A percentile compares a stretch with the other conserved stretches of the same genome.
Conservation (phyloP, 2,888 invertebrate genomes). For the Trachelus stipa region DNA sequence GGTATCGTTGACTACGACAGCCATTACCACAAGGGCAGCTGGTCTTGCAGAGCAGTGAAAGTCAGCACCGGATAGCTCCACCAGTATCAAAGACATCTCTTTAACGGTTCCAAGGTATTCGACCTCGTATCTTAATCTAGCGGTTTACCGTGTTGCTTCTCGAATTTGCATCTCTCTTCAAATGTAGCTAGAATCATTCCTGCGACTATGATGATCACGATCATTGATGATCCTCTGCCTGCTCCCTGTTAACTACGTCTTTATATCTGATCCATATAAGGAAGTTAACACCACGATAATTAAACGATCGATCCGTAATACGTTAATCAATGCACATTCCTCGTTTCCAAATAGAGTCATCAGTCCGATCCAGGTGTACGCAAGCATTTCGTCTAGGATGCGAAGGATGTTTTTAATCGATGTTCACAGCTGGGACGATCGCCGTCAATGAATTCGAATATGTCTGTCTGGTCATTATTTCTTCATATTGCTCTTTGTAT, state of each 20-base stretch:
- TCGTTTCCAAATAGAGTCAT: background rate
- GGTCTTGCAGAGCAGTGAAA: constrained; percentile 18
- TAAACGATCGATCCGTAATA: background rate
- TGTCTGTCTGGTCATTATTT: background rate
- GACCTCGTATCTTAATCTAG: background rate
- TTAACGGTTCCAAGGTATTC: constrained; percentile 1
- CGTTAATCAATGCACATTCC: background rate
- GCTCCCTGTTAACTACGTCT: background rate
- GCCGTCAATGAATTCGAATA: background rate
- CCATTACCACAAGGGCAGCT: constrained; percentile 20
- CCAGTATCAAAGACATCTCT: background rate
- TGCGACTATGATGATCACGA: background rate
- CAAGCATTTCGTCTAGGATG: background rate
- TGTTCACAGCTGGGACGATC: background rate
- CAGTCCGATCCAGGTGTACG: background rate
- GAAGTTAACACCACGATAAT: too few relatives aligned
- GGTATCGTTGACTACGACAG: background rate
- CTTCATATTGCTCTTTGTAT: background rate
- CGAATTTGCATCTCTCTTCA: background rate
- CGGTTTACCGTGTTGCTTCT: background rate
- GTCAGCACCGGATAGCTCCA: constrained; percentile 6
- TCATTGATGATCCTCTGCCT: background rate
- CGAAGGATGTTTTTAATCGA: background rate
- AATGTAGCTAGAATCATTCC: background rate
- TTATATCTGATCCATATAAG: background rate